A percentile compares a stretch with the other conserved stretches of the same genome.
Conservation (phyloP, 2,113 vertebrate species). For the Oryzias melastigma region DNA sequence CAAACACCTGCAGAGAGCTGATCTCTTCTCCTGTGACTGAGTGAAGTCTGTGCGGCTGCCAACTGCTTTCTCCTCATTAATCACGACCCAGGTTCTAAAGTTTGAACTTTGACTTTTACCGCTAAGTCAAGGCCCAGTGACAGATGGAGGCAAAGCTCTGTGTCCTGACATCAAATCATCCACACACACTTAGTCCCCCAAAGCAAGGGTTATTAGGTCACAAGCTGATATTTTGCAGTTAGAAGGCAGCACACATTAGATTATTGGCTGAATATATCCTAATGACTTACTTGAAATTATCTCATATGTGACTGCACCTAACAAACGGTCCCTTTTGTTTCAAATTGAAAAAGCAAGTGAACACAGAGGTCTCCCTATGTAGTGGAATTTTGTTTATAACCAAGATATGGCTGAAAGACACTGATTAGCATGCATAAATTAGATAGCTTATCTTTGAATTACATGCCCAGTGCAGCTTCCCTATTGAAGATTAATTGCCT, state of each 20-base stretch:
- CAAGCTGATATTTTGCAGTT: slow-evolving; percentile 38
- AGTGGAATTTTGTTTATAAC: slow-evolving; percentile 59
- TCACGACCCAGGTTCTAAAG: slow-evolving; percentile 56
- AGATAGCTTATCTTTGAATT: slow-evolving; percentile 73
- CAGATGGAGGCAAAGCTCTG: slow-evolving; percentile 66
- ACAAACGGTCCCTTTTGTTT: slow-evolving; percentile 33
- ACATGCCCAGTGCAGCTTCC: slow-evolving; percentile 60
- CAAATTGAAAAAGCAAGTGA: slow-evolving; percentile 61
- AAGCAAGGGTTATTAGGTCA: slow-evolving; percentile 41
- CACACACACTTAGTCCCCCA: slow-evolving; percentile 33
- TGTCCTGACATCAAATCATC: slow-evolving; percentile 55
- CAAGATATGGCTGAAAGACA: slow-evolving; percentile 53
- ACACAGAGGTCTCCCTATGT: slow-evolving; percentile 24
- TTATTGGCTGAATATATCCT: slow-evolving; percentile 15
- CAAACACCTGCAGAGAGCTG: slow-evolving; percentile 18
- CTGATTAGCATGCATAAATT: slow-evolving; percentile 73
- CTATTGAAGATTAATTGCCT: slow-evolving; percentile 69
- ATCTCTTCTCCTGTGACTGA: slow-evolving; percentile 6
- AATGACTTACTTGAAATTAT: slow-evolving; percentile 31
- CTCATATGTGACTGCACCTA: slow-evolving; percentile 3
- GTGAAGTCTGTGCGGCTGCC: slow-evolving; percentile 35
- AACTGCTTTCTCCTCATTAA: slow-evolving; percentile 59
- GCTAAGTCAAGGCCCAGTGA: slow-evolving; percentile 58
- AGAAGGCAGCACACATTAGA: slow-evolving; percentile 7
- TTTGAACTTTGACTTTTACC: slow-evolving; percentile 63